These are phyloP conservation scores for Enteromius anoplus DNA, from an alignment of 2,797 vertebrate genomes.

Conservation along the genomic window DNA sequence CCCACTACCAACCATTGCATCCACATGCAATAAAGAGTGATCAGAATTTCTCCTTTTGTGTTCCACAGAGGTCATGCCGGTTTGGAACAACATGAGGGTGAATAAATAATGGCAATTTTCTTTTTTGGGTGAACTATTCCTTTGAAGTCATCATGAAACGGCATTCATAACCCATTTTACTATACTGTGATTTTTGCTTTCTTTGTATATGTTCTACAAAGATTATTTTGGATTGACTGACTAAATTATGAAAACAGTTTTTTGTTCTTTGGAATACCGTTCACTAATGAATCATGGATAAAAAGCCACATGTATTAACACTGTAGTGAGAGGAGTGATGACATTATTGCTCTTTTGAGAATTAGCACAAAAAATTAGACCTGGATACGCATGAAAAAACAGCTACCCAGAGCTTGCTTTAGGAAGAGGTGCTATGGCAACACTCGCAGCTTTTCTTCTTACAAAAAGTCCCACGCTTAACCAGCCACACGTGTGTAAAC, in stretches of 20 bases:
- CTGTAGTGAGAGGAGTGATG: neutral
- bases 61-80: neutral
- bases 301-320: neutral
- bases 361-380: neutral
- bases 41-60: neutral
- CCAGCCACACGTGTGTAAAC: slow-evolving; percentile 27
- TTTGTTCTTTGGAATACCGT: neutral
- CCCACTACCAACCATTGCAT: neutral
- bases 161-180: slow-evolving; percentile 8
- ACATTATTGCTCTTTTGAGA: slow-evolving; percentile 13
- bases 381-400: neutral
- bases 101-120: neutral
- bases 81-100: slow-evolving; percentile 12
- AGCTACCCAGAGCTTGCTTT: neutral
- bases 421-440: slow-evolving; percentile 28
- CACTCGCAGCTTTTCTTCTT: neutral
- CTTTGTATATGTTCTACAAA: neutral
- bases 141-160: slow-evolving; percentile 18
- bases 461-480: slow-evolving; percentile 24
- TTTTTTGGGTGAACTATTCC: slow-evolving; percentile 4
- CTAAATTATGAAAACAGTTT: neutral
- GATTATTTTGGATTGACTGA: neutral
- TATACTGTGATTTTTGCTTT: neutral
- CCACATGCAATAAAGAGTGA: neutral
- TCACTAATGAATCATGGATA: neutral